A percentile compares a stretch with the other conserved stretches of the same genome.
Conservation (phyloP, 2,797 vertebrate species). For the Tragelaphus oryx region DNA sequence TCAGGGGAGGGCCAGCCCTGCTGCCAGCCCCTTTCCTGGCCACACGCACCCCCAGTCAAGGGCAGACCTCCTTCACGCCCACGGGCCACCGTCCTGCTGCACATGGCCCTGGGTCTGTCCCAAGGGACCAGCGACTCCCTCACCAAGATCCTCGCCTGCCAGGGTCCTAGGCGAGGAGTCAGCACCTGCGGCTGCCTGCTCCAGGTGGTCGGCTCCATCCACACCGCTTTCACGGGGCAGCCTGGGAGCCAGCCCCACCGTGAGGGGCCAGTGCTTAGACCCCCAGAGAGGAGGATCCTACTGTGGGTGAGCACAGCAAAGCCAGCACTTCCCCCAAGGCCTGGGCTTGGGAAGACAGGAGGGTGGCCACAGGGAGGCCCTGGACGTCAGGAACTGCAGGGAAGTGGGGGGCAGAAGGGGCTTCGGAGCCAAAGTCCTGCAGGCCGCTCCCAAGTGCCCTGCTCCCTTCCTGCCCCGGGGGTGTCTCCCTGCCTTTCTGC, state of each 20-base stretch:
- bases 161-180: neutral
- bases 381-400: fast-evolving
- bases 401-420: neutral
- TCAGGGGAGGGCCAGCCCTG: neutral
- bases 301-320: neutral
- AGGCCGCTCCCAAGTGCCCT: neutral
- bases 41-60: neutral
- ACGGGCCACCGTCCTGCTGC: neutral
- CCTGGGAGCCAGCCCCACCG: neutral
- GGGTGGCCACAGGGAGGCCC: neutral
- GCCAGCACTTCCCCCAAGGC: neutral
- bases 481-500: neutral
- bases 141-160: neutral
- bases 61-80: neutral
- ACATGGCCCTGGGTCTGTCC: neutral
- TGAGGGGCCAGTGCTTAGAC: neutral
- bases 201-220: neutral
- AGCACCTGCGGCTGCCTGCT: fast-evolving
- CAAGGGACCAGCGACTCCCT: neutral
- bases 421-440: neutral
- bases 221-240: neutral
- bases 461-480: neutral
- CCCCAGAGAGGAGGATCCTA: neutral
- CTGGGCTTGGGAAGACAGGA: neutral
- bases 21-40: neutral